phyloP scores from a whole-genome alignment of 2,797 vertebrate species.

The Cheirogaleus major region DNA sequence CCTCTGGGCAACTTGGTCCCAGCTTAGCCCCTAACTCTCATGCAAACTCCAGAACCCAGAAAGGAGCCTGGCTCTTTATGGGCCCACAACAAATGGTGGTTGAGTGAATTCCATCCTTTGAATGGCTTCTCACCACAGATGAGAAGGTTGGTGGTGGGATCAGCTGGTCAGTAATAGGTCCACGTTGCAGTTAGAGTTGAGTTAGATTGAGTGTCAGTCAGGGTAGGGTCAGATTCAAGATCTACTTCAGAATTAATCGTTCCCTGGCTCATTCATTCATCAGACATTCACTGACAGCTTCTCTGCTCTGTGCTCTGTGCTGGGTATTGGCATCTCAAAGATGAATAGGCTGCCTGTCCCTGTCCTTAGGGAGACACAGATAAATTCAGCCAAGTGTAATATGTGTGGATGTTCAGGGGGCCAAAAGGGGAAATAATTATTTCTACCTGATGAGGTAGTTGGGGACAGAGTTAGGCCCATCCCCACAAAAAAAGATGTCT shows the following conservation, averaged over 20 bases:
- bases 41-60: background rate
- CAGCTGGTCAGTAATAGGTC: background rate
- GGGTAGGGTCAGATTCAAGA: background rate
- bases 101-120: background rate
- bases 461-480: background rate
- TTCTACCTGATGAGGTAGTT: background rate
- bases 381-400: slow-evolving; percentile 1
- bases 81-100: background rate
- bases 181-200: background rate
- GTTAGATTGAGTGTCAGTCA: slow-evolving; percentile 6
- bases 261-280: background rate
- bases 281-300: background rate
- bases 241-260: background rate
- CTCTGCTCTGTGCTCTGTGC: background rate
- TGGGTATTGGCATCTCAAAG: background rate
- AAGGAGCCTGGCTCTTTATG: background rate
- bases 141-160: background rate
- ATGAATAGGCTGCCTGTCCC: background rate
- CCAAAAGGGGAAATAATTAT: background rate
- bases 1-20: background rate
- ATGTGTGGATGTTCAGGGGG: background rate
- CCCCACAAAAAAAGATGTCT: background rate
- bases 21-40: background rate
- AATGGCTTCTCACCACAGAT: background rate
- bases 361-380: background rate